phyloP scores from a whole-genome alignment of 1,140 invertebrate genomes.

The Trichonephila clavipes region DNA sequence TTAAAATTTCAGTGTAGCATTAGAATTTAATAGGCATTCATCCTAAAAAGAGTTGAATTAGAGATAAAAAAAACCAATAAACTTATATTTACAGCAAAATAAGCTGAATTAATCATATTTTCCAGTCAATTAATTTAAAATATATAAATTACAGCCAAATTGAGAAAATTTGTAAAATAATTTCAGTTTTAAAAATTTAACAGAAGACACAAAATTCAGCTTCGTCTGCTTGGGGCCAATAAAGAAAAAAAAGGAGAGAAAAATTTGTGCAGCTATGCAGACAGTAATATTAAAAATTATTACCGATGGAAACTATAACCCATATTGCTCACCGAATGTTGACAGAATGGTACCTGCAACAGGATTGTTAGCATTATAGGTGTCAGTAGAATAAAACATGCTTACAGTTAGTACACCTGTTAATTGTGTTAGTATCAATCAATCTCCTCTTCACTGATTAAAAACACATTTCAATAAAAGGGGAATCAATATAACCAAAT shows the following conservation, averaged over 20 bases:
- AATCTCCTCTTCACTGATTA: constrained; percentile 30
- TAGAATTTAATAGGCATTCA: neutral
- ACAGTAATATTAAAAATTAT: constrained; percentile 74
- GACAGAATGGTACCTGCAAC: constrained; percentile 76
- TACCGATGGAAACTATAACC: constrained; percentile 77
- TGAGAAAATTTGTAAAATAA: neutral
- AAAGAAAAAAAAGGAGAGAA: constrained; percentile 38
- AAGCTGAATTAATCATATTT: constrained; percentile 40
- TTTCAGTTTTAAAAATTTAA: neutral
- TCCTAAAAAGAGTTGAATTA: neutral
- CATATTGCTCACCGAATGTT: constrained; percentile 77
- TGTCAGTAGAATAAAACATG: constrained; percentile 73
- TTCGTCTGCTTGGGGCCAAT: constrained; percentile 5
- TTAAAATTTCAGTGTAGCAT: neutral
- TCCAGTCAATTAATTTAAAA: neutral
- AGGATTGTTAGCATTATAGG: constrained; percentile 75
- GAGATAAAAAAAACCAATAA: neutral
- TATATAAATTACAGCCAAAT: neutral
- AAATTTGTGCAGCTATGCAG: constrained; percentile 74
- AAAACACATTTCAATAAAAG: too few relatives aligned
- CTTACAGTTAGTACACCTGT: constrained; percentile 68
- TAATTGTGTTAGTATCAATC: constrained; percentile 43
- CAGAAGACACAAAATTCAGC: constrained; percentile 25
- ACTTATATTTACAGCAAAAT: constrained; percentile 13
- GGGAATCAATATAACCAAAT: too few relatives aligned